Percentiles rank a stretch among this genome's conserved stretches.
Conservation (phyloP, 1,140 invertebrate genomes). For the Aphaenogaster rudis region DNA sequence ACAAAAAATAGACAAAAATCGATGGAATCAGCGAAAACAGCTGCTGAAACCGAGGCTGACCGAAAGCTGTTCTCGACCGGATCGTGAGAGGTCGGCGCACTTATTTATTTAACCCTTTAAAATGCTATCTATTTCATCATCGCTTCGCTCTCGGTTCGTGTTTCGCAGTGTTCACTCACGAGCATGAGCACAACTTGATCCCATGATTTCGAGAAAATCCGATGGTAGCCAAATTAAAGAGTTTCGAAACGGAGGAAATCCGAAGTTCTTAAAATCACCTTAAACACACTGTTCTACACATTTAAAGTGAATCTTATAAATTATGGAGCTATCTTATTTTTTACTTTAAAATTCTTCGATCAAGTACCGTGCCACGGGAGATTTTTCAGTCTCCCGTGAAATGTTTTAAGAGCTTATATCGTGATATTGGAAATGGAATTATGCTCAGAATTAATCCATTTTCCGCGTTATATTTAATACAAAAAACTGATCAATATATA, state of each 20-base stretch:
- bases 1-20: constrained; percentile 44
- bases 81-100: constrained; percentile 18
- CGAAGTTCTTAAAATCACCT: neutral
- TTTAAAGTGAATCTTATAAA: neutral
- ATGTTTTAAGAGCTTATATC: constrained; percentile 5
- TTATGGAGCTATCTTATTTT: neutral
- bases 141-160: neutral
- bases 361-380: neutral
- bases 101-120: constrained; percentile 71
- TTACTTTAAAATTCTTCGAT: neutral
- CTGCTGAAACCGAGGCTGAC: constrained; percentile 20
- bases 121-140: constrained; percentile 34
- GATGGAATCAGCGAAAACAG: constrained; percentile 6
- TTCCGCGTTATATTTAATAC: constrained; percentile 6
- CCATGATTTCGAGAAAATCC: constrained; percentile 12
- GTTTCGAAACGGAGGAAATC: neutral
- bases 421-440: constrained; percentile 29
- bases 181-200: neutral
- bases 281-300: neutral
- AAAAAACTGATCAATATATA: neutral
- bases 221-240: neutral
- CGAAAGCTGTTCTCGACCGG: constrained; percentile 17
- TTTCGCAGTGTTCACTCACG: neutral
- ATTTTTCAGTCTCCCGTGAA: constrained; percentile 30
- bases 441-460: neutral